Conservation (phyloP, 2,888 invertebrate genomes). For the Agrotis clavis region DNA sequence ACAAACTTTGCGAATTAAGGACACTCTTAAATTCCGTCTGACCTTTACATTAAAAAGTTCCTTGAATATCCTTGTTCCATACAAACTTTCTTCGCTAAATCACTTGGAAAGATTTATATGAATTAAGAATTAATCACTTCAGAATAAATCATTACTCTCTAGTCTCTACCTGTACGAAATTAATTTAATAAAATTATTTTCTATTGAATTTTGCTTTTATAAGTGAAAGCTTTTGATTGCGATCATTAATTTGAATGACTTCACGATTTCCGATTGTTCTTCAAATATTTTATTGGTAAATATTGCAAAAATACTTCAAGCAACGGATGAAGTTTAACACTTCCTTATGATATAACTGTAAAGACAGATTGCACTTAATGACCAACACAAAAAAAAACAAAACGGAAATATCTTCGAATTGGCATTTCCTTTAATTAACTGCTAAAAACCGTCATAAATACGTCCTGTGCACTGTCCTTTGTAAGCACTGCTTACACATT, state of each 20-base stretch:
- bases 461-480: constrained; percentile 44
- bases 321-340: background rate
- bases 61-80: constrained; percentile 12
- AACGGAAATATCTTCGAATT: constrained; percentile 46
- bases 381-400: constrained; percentile 29
- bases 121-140: constrained; percentile 36
- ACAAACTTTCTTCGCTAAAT: constrained; percentile 46
- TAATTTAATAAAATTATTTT: constrained; percentile 39
- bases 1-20: constrained; percentile 12
- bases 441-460: constrained; percentile 21
- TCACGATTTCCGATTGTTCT: constrained; percentile 31
- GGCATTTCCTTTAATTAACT: constrained; percentile 57
- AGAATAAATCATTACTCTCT: constrained; percentile 36
- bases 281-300: background rate
- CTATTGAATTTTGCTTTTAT: constrained; percentile 40
- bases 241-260: constrained; percentile 54
- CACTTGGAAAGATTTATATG: constrained; percentile 26
- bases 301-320: constrained; percentile 3
- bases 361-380: constrained; percentile 17
- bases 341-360: constrained; percentile 26
- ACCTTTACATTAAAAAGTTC: constrained; percentile 27
- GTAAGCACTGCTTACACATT: constrained; percentile 23
- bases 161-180: constrained; percentile 16
- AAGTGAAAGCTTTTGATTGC: constrained; percentile 44
- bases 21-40: constrained; percentile 16